Evolutionary conservation across 2,113 vertebrate genomes (phyloP), one percentile per base, ranked within the genome.

Genomic region (Dromas ardeola): DNA sequence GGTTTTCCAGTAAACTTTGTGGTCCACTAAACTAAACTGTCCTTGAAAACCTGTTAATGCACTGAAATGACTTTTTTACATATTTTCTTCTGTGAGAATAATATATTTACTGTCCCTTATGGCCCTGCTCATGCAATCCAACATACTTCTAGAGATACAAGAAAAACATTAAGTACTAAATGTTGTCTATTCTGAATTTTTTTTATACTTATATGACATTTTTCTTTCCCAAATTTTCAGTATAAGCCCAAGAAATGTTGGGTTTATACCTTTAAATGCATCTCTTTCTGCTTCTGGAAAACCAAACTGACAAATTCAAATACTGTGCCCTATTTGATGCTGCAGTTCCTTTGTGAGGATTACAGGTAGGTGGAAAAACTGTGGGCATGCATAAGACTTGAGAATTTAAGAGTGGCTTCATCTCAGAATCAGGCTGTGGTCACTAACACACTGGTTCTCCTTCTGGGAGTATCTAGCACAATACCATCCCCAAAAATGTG

Each of bases 271-370:
- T 88, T 59, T 52, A 66, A 93, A 69, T 5, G 3, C 6, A 50
- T 47, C 42, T 26, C 3, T 38, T 72, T 71, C 8, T 80, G 40
- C 52, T 87, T 6, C 20, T 80, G 38, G 42, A 56, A 79, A 56
- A n/a, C 4, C 11, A 86, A 61, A 32, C 4, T n/a, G 34, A 61
- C 4, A 38, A 70, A 78, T 66, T 83, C 12, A 73, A 86, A 45
- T 58, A 61, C 11, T 0, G 0, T 52, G 19, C 77, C 12, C 2
- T 61, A 13, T 34, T 23, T 73, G 34, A 36, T 53, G 27, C 9
- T 61, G 22, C 22, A 50, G 8, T 22, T 85, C 23, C 20, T 85
- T 55, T 61, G 23, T 65, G 22, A 90, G 21, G 19, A 66, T 58
- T 80, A 47, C 9, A 73, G 17, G 27, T 50, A 81, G 15, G 8